Conservation (phyloP, 1,140 invertebrate species). For the Drosophila pallidifrons region DNA sequence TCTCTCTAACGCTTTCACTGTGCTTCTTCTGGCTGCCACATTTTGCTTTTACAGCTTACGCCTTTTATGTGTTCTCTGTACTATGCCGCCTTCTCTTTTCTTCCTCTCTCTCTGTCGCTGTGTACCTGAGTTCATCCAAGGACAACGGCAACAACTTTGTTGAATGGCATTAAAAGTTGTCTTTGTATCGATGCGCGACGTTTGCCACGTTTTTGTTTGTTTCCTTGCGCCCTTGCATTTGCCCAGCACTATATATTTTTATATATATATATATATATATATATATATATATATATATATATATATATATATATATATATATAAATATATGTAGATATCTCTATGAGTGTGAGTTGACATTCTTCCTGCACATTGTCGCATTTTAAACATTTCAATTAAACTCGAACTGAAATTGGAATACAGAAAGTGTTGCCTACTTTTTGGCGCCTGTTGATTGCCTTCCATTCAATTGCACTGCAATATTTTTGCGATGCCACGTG, state of each 20-base stretch:
- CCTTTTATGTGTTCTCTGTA: conserved; percentile 64
- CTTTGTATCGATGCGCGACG: conserved; percentile 58
- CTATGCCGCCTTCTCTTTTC: neutral
- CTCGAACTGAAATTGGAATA: neutral
- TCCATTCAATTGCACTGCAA: conserved; percentile 49
- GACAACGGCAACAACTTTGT: conserved; percentile 64
- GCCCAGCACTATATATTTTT: neutral
- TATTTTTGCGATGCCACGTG: conserved; percentile 12
- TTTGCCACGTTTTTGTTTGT: conserved; percentile 29
- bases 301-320: neutral
- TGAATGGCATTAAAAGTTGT: conserved; percentile 74
- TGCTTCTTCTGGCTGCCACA: conserved; percentile 39
- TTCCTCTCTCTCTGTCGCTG: neutral
- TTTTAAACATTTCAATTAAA: conserved; percentile 74
- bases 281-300: conserved; percentile 13
- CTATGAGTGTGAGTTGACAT: conserved; percentile 40
- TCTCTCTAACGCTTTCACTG: no score
- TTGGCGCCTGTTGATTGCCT: conserved; percentile 58
- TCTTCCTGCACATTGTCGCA: conserved; percentile 65
- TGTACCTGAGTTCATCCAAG: conserved; percentile 24
- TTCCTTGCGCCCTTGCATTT: conserved; percentile 51
- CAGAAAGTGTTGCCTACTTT: conserved; percentile 48
- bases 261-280: neutral
- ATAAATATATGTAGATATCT: conserved; percentile 9
- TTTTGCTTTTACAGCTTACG: conserved; percentile 61